Conservation (phyloP, 2,888 invertebrate genomes). For the Papilio protenor region DNA sequence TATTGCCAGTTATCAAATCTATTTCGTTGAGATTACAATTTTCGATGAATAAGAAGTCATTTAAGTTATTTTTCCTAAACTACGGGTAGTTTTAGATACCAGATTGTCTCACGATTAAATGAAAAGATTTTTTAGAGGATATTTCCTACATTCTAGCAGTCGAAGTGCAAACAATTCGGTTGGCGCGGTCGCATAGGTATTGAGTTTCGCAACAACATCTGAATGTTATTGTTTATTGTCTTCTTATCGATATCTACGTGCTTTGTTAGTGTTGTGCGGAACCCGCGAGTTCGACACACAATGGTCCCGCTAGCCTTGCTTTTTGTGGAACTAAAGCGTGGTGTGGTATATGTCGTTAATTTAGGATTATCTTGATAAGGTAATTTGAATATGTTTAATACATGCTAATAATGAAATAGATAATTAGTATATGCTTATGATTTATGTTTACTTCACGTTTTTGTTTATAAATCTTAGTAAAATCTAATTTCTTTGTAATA, state of each 20-base stretch:
- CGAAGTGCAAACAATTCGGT: constrained; percentile 56
- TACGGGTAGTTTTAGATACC: neutral
- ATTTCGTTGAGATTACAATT: neutral
- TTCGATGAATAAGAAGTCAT: no score
- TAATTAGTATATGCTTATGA: no score
- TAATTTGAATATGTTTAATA: neutral
- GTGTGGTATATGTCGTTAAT: constrained; percentile 51
- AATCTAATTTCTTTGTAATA: no score
- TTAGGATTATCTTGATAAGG: constrained; percentile 37
- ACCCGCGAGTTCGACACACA: constrained; percentile 61
- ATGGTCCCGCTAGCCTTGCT: constrained; percentile 69
- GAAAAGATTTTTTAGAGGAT: constrained; percentile 4
- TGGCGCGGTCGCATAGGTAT: constrained; percentile 68
- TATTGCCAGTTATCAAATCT: neutral
- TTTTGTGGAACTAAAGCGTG: constrained; percentile 67
- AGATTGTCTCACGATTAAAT: constrained; percentile 1
- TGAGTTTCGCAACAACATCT: constrained; percentile 69
- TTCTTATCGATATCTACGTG: constrained; percentile 78
- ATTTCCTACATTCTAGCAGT: constrained; percentile 46
- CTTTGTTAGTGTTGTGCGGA: constrained; percentile 68
- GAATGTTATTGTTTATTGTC: constrained; percentile 83
- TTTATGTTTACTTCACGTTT: no score
- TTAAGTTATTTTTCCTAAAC: neutral
- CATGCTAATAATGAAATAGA: neutral
- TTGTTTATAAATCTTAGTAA: no score